Percentiles rank a stretch among this genome's conserved stretches.
phyloP scores from a whole-genome alignment of 1,140 invertebrate genomes.

The Hesperophylax magnus region DNA sequence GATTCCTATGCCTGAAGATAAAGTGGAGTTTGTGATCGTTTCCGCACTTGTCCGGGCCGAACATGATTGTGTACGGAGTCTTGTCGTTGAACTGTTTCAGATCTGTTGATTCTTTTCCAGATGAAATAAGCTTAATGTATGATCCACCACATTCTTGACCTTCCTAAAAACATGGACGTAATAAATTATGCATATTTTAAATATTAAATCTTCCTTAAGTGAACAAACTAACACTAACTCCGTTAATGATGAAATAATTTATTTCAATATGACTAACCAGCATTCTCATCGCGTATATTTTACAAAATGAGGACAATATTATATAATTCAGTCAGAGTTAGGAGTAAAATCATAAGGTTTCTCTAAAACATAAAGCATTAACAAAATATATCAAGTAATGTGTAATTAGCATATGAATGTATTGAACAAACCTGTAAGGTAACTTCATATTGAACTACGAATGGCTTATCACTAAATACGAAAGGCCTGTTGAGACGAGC shows the following conservation, averaged over 20 bases:
- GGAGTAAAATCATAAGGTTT: no score
- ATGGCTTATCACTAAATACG: slow-evolving; percentile 87
- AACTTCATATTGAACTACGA: slow-evolving; percentile 97
- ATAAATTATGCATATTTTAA: neutral
- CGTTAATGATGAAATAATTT: neutral
- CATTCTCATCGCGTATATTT: no score
- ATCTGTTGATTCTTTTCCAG: slow-evolving; percentile 77
- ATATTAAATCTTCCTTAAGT: neutral
- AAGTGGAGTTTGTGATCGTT: slow-evolving; percentile 97
- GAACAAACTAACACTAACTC: neutral
- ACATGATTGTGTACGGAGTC: slow-evolving; percentile 98
- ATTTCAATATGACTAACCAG: no score
- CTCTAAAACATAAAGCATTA: no score
- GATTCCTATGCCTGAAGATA: slow-evolving; percentile 97
- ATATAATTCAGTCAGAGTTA: no score
- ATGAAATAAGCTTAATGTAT: slow-evolving; percentile 93
- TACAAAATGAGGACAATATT: no score
- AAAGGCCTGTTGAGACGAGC: slow-evolving; percentile 87
- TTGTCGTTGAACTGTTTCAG: slow-evolving; percentile 93
- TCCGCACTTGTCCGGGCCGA: slow-evolving; percentile 99
- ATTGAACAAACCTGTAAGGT: slow-evolving; percentile 71
- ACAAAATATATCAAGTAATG: no score
- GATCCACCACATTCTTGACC: slow-evolving; percentile 99
- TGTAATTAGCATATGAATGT: no score
- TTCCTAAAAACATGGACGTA: slow-evolving; percentile 75